Evolutionary conservation across 2,113 vertebrate genomes (phyloP).

Genomic region (Rhinolophus sinicus): DNA sequence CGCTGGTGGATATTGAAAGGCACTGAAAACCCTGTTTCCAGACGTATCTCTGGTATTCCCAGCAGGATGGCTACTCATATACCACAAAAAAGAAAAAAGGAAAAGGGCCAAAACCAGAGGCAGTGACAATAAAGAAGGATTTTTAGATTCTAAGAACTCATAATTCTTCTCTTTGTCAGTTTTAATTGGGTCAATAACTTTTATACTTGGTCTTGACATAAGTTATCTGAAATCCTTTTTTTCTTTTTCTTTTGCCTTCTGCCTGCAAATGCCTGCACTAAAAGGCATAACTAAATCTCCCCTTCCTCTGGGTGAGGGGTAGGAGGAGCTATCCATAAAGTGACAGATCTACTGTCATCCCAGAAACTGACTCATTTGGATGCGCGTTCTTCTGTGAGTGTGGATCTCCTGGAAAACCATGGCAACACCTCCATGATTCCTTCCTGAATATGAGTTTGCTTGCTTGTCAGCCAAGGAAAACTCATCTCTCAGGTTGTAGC

Average conservation of each 20-base stretch:
- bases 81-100: not conserved
- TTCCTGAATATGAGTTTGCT: not conserved
- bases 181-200: not conserved
- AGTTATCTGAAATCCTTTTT: not conserved
- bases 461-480: not conserved
- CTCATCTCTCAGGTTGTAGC: not conserved
- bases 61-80: not conserved
- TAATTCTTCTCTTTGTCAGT: not conserved
- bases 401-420: not conserved
- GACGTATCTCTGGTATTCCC: not conserved
- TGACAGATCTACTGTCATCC: not conserved
- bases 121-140: not conserved
- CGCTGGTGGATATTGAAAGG: not conserved
- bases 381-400: not conserved
- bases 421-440: not conserved
- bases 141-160: not conserved
- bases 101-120: not conserved
- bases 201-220: not conserved
- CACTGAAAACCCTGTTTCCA: not conserved
- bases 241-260: not conserved
- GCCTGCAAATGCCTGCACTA: not conserved
- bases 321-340: not conserved
- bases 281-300: not conserved
- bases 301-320: not conserved
- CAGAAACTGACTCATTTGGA: not conserved